phyloP scores from a whole-genome alignment of 2,888 invertebrate genomes.

The Coelinius sp. region DNA sequence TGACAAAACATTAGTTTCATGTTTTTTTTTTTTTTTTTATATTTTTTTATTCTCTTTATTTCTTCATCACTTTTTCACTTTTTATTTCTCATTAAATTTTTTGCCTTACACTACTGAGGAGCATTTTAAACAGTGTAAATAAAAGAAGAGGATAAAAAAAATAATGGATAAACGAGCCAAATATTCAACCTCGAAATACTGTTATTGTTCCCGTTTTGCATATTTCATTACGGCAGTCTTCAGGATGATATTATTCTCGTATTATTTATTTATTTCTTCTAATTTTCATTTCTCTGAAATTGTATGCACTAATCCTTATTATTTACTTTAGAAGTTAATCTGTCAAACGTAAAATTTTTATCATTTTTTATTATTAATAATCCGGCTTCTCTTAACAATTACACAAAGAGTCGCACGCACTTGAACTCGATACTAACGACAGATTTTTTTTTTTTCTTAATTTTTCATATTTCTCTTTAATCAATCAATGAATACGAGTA shows the following conservation, averaged over 20 bases:
- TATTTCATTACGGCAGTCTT: slow-evolving; percentile 53
- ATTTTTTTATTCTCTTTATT: slow-evolving; percentile 24
- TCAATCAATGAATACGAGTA: slow-evolving; percentile 40
- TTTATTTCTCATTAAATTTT: slow-evolving; percentile 54
- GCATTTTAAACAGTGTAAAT: slow-evolving; percentile 51
- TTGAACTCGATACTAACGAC: slow-evolving; percentile 29
- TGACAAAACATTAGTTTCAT: too few relatives aligned
- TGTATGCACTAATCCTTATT: slow-evolving; percentile 10
- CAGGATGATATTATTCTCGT: slow-evolving; percentile 46
- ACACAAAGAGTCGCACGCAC: slow-evolving; percentile 29
- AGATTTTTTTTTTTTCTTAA: slow-evolving; percentile 9
- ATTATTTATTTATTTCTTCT: slow-evolving; percentile 34
- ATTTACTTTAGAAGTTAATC: slow-evolving; percentile 15
- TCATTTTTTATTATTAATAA: slow-evolving; percentile 40
- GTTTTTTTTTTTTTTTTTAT: too few relatives aligned
- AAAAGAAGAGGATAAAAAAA: slow-evolving; percentile 18
- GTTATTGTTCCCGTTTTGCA: slow-evolving; percentile 60
- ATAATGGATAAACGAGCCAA: slow-evolving; percentile 24
- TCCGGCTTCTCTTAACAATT: slow-evolving; percentile 36
- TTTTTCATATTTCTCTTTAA: neutral
- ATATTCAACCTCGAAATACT: slow-evolving; percentile 46
- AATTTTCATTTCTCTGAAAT: slow-evolving; percentile 17
- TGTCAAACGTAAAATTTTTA: slow-evolving; percentile 42
- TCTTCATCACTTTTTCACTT: slow-evolving; percentile 19
- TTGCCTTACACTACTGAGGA: slow-evolving; percentile 60